A percentile compares a stretch with the other conserved stretches of the same genome.
phyloP scores from a whole-genome alignment of 2,888 invertebrate species.

The Drosophila kanekoi region DNA sequence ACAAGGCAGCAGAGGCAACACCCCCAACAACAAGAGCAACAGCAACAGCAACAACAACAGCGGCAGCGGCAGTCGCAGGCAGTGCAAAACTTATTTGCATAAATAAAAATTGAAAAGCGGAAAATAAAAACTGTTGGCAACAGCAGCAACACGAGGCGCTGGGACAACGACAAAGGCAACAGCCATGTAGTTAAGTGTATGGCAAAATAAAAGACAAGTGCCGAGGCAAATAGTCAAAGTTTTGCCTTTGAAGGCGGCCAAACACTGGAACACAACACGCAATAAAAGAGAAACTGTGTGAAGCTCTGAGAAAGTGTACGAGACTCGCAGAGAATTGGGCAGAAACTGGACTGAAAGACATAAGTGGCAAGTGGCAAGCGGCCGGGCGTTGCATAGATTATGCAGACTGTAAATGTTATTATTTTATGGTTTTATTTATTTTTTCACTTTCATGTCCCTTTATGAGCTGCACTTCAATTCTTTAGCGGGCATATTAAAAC shows the following conservation, averaged over 20 bases:
- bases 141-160: conserved; percentile 26
- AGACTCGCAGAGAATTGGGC: not conserved
- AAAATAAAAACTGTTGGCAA: conserved; percentile 45
- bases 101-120: conserved; percentile 78
- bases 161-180: conserved; percentile 9
- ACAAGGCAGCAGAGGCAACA: conserved; percentile 59
- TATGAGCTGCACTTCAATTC: conserved; percentile 5
- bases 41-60: conserved; percentile 23
- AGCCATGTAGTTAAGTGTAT: conserved; percentile 46
- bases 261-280: conserved; percentile 16
- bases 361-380: conserved; percentile 16
- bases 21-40: conserved; percentile 20
- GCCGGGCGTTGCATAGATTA: conserved; percentile 59
- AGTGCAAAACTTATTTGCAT: conserved; percentile 77
- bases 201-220: conserved; percentile 78
- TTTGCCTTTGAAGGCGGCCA: conserved; percentile 68
- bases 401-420: conserved; percentile 54
- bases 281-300: conserved; percentile 17
- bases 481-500: conserved; percentile 1
- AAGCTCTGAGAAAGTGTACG: conserved; percentile 4
- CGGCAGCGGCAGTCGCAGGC: conserved; percentile 41
- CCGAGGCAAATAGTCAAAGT: conserved; percentile 78
- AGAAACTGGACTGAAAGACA: conserved; percentile 4
- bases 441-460: not conserved
- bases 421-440: conserved; percentile 16